Conservation (phyloP, 2,113 vertebrate genomes). For the Ictidomys tridecemlineatus region DNA sequence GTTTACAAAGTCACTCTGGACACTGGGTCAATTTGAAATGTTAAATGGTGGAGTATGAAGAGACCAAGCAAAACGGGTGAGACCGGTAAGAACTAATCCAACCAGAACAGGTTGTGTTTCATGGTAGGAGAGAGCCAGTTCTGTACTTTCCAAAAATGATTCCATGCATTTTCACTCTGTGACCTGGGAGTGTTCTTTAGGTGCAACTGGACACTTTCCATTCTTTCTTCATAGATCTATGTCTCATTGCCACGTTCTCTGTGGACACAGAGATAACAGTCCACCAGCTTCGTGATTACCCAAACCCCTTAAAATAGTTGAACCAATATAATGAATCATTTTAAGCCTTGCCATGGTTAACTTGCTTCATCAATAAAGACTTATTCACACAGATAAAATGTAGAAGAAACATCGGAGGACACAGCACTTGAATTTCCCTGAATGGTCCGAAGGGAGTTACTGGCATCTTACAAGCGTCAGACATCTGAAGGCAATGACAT, state of each 20-base stretch:
- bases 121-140: fast-evolving
- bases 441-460: not conserved
- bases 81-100: not conserved
- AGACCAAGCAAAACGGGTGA: not conserved
- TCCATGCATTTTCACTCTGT: not conserved
- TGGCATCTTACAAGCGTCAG: not conserved
- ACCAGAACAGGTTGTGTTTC: not conserved
- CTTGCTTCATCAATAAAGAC: not conserved
- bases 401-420: too few relatives aligned
- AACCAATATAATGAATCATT: not conserved
- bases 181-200: not conserved
- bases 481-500: not conserved
- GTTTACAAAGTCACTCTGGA: not conserved
- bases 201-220: not conserved
- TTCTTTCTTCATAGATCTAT: not conserved
- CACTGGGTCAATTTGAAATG: not conserved
- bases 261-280: not conserved
- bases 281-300: not conserved
- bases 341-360: not conserved
- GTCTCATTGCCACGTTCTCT: not conserved
- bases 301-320: not conserved
- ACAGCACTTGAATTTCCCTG: not conserved
- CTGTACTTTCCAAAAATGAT: not conserved
- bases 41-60: not conserved
- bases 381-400: not conserved